A percentile compares a stretch with the other conserved stretches of the same genome.
Conservation (phyloP, 2,113 vertebrate genomes). For the Lamprotornis superbus region DNA sequence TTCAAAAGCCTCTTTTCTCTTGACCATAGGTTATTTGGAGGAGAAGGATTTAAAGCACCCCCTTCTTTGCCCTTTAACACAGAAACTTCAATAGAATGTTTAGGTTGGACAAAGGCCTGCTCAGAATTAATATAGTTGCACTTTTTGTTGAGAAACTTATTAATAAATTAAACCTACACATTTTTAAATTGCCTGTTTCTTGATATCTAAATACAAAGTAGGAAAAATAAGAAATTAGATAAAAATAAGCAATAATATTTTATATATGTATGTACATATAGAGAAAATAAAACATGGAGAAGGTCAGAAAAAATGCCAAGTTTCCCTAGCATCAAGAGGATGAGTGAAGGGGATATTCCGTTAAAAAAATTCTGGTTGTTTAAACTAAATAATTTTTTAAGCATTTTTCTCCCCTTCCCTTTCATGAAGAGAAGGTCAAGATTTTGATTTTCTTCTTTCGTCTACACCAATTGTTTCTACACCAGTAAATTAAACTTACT, state of each 20-base stretch:
- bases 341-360: background rate
- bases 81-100: background rate
- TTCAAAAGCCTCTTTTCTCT: background rate
- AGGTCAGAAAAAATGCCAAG: background rate
- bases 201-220: background rate
- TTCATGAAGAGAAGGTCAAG: background rate
- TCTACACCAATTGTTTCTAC: background rate
- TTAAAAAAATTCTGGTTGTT: background rate
- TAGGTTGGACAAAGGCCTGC: background rate
- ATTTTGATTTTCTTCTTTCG: background rate
- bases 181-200: background rate
- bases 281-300: background rate
- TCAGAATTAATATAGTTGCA: background rate
- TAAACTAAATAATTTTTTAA: background rate
- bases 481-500: background rate
- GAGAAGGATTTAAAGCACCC: background rate
- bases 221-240: background rate
- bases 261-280: too few relatives aligned
- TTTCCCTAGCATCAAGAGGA: background rate
- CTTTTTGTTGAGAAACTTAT: background rate
- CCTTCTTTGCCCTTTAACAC: background rate
- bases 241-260: background rate
- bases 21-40: background rate
- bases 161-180: background rate
- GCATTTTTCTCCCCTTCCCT: background rate